Evolutionary conservation across 2,888 invertebrate species (phyloP), one percentile per base, ranked within the genome.

Genomic region (Molanna angustata): DNA sequence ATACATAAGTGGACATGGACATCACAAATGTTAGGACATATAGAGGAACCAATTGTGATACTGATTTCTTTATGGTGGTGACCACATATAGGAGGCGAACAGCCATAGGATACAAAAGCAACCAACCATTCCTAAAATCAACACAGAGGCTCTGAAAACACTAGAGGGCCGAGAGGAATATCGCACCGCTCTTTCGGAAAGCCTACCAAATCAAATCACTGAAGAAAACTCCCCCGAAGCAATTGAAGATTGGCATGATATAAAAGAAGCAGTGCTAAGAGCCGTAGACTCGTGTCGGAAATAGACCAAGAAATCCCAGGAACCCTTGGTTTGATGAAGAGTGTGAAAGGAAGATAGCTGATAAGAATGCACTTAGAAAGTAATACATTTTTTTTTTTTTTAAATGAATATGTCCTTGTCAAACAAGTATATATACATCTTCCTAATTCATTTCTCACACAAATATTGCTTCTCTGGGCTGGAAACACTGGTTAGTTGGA

Each of bases 211-310:
- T 42, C 42, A 42, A 22, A 42, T 19, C 42, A 42, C 3, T 13
- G 42, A 42, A 6, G 4, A 42, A 4, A 22, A 20, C 42, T 42
- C 42, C 42, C 6, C 13, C 13, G 42, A 42, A 42, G 17, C 42
- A 42, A 20, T 42, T 18, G 42, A 42, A 42, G 42, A 42, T 14
- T 42, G 42, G 42, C 19, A 42, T 3, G 22, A 21, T 14, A 21
- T 42, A 21, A 42, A 42, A 42, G 13, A 42, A 7, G 42, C 20
- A 4, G 14, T 42, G 6, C 19, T 42, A 20, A 21, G 13, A 21
- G 19, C 42, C n/a, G 42, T 20, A 42, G 22, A 42, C 3, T 42
- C 21, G 42, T 42, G 13, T 42, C 13, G 7, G 42, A 42, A 42
- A 42, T n/a, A 42, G 42, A n/a, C 22, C 20, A 7, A 21, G 42